These are phyloP conservation scores for Drosophila mimetica DNA, from an alignment of 2,888 invertebrate genomes.

Conservation along the genomic window DNA sequence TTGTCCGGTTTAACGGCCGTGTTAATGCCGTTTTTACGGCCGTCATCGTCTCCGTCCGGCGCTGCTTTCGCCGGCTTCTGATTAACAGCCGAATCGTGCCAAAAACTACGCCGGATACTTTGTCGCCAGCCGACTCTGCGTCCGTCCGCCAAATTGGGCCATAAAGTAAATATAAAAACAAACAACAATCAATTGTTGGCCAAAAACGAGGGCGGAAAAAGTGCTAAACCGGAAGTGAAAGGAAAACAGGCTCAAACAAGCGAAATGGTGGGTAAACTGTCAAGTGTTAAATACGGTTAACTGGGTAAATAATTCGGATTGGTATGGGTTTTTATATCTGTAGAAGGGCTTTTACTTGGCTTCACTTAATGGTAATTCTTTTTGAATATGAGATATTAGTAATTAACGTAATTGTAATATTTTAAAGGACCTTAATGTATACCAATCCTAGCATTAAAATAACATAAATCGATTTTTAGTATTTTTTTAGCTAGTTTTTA, in stretches of 20 bases:
- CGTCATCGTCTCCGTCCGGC: slow-evolving; percentile 36
- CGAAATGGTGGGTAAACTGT: slow-evolving; percentile 34
- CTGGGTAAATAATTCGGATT: neutral
- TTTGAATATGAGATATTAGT: too few relatives aligned
- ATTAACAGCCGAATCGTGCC: slow-evolving; percentile 32
- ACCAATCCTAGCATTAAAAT: too few relatives aligned
- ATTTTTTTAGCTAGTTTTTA: too few relatives aligned
- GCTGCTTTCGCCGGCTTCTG: slow-evolving; percentile 23
- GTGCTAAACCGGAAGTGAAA: slow-evolving; percentile 24
- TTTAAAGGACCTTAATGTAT: too few relatives aligned
- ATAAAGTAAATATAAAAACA: slow-evolving; percentile 27
- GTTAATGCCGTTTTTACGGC: slow-evolving; percentile 50
- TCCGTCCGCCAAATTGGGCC: slow-evolving; percentile 15
- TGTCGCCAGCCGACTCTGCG: slow-evolving; percentile 6
- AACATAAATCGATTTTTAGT: too few relatives aligned
- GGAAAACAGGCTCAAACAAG: slow-evolving; percentile 1
- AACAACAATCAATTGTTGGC: slow-evolving; percentile 23
- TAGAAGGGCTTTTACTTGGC: too few relatives aligned
- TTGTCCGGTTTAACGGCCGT: slow-evolving; percentile 61
- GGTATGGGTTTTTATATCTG: neutral
- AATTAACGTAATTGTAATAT: too few relatives aligned
- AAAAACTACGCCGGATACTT: slow-evolving; percentile 10
- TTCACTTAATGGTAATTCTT: too few relatives aligned
- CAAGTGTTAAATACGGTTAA: slow-evolving; percentile 20
- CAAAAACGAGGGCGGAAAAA: neutral